Conservation (phyloP, 2,888 invertebrate species). For the Synergus laeviventris region DNA sequence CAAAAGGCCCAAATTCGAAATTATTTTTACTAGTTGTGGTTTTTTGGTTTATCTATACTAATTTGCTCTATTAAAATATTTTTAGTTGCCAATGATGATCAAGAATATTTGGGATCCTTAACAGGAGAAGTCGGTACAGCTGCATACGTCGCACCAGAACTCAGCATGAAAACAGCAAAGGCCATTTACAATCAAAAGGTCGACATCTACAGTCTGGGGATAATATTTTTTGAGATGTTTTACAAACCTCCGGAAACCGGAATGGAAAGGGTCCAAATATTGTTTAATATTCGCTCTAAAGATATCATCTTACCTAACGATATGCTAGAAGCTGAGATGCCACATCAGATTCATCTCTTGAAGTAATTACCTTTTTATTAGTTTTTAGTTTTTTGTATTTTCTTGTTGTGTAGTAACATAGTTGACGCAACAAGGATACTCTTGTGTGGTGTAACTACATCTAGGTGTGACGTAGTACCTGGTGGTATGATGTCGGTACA, state of each 20-base stretch:
- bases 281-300: constrained; percentile 84
- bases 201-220: constrained; percentile 84
- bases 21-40: background rate
- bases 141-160: constrained; percentile 96
- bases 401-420: too few relatives aligned
- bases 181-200: constrained; percentile 92
- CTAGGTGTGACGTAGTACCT: too few relatives aligned
- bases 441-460: too few relatives aligned
- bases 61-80: background rate
- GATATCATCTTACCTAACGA: constrained; percentile 85
- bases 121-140: constrained; percentile 95
- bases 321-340: constrained; percentile 79
- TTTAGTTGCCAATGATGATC: constrained; percentile 68
- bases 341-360: constrained; percentile 80
- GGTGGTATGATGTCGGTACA: too few relatives aligned
- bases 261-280: constrained; percentile 91
- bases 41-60: background rate
- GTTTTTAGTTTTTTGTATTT: too few relatives aligned
- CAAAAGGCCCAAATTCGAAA: too few relatives aligned
- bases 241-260: constrained; percentile 89
- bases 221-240: constrained; percentile 97
- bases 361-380: constrained; percentile 75
- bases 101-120: constrained; percentile 77
- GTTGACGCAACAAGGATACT: too few relatives aligned
- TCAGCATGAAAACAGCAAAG: constrained; percentile 83